A percentile compares a stretch with the other conserved stretches of the same genome.
phyloP scores from a whole-genome alignment of 2,888 invertebrate species.

The Tetropium fuscum region DNA sequence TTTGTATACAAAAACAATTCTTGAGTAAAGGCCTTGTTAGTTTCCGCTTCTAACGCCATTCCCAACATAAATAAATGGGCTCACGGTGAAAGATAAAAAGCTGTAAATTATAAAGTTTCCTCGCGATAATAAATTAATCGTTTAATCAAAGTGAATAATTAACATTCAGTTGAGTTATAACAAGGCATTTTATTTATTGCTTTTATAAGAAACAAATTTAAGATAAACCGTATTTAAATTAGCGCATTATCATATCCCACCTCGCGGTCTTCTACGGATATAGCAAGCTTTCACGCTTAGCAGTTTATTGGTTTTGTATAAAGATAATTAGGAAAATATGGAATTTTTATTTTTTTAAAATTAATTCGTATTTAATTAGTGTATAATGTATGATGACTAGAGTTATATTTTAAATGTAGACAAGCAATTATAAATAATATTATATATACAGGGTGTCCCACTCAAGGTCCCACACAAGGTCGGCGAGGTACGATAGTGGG shows the following conservation, averaged over 20 bases:
- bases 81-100: slow-evolving; percentile 20
- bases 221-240: slow-evolving; percentile 23
- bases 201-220: slow-evolving; percentile 21
- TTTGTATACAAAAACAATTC: slow-evolving; percentile 1
- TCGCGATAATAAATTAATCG: slow-evolving; percentile 25
- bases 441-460: too few relatives aligned
- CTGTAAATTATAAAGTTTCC: slow-evolving; percentile 27
- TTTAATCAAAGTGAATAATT: slow-evolving; percentile 30
- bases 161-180: slow-evolving; percentile 24
- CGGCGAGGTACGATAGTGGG: too few relatives aligned
- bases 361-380: slow-evolving; percentile 3
- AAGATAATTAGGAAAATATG: too few relatives aligned
- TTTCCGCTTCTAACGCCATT: not conserved
- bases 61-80: slow-evolving; percentile 1
- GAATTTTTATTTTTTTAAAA: too few relatives aligned
- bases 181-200: slow-evolving; percentile 23
- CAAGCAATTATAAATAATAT: too few relatives aligned
- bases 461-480: too few relatives aligned
- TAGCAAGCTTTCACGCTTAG: not conserved
- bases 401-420: too few relatives aligned
- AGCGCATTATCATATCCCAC: slow-evolving; percentile 21
- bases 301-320: slow-evolving; percentile 3
- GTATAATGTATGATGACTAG: too few relatives aligned
- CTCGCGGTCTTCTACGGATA: not conserved
- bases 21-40: not conserved